Evolutionary conservation across 2,888 invertebrate genomes (phyloP), one percentile per base, ranked within the genome.

Genomic region (Abscondita cerata): DNA sequence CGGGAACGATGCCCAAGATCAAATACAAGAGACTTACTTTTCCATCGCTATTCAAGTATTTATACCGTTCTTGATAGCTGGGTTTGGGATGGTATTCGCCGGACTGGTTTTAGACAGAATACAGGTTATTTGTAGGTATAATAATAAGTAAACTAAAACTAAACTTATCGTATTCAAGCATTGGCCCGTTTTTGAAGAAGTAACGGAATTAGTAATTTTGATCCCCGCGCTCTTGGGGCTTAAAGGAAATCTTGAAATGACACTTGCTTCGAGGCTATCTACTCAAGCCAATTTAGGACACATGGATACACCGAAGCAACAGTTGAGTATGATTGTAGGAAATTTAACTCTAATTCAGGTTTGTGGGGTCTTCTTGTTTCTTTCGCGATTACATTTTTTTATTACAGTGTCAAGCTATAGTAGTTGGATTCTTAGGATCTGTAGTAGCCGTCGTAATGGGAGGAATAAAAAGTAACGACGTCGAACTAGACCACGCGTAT

Each of bases 211-310:
- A 58, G 87, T 90, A 75, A 89, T 91, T 67, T 79, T 92, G 82
- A 89, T 92, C 48, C 91, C 92, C 25, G 89, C 92, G 0, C 80
- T 92, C 59, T 81, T 93, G 62, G 93, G 92, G 1, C 82, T 93
- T 50, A 93, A 93, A 79, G 93, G 93, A 18, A 92, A 92, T 76
- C 81, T 93, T 68, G 92, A 93, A 79, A 93, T 93, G 92, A 92
- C 92, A 0, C 79, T 93, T 60, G 92, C 92, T 0, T 91, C 91
- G 13, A 82, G 93, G 57, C 81, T 93, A 6, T 92, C 91, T 6
- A 93, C 93, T 0, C 89, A 91, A 81, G 86, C 91, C 8, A 91
- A 92, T 80, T 81, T 91, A 64, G 91, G 91, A 9, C 87, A 89
- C 73, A 88, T 92, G 87, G 90, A 91, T 73, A 84, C 85, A 25